A percentile compares a stretch with the other conserved stretches of the same genome.
phyloP scores from a whole-genome alignment of 30 jellyfish, hydroid and myxozoan genomes.

The Aurelia sp. region DNA sequence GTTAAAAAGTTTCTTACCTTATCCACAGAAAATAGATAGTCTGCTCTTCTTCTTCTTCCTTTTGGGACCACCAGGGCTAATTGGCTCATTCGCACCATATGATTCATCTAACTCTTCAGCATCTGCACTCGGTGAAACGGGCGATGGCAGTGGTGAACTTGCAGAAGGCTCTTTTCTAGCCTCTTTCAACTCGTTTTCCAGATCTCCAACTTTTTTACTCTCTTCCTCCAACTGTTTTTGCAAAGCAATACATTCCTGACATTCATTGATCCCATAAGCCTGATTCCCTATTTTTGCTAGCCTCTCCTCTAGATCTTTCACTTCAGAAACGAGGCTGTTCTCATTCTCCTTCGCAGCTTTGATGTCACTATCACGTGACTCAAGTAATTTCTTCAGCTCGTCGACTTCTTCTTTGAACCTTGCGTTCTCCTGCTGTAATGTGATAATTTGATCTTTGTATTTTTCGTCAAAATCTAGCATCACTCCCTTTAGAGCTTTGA shows the following conservation, averaged over 20 bases:
- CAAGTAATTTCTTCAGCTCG: background rate
- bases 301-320: conserved; percentile 32
- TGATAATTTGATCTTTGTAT: conserved; percentile 15
- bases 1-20: background rate
- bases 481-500: conserved; percentile 36
- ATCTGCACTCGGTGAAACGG: conserved; percentile 9
- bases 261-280: background rate
- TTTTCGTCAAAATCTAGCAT: conserved; percentile 35
- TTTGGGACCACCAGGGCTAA: conserved; percentile 7
- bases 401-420: conserved; percentile 9
- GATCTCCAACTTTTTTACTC: conserved; percentile 9
- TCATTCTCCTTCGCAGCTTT: conserved; percentile 51
- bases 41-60: conserved; percentile 48
- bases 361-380: conserved; percentile 6
- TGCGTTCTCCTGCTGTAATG: conserved; percentile 9
- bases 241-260: conserved; percentile 14
- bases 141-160: background rate
- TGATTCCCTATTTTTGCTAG: background rate
- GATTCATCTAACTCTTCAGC: conserved; percentile 23
- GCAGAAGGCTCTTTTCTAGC: background rate
- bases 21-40: conserved; percentile 37
- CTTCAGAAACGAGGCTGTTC: conserved; percentile 21
- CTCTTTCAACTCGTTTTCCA: background rate
- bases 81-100: conserved; percentile 44
- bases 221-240: conserved; percentile 20